These are phyloP conservation scores for Athalia rosae DNA, from an alignment of 2,888 invertebrate species.

Conservation along the genomic window DNA sequence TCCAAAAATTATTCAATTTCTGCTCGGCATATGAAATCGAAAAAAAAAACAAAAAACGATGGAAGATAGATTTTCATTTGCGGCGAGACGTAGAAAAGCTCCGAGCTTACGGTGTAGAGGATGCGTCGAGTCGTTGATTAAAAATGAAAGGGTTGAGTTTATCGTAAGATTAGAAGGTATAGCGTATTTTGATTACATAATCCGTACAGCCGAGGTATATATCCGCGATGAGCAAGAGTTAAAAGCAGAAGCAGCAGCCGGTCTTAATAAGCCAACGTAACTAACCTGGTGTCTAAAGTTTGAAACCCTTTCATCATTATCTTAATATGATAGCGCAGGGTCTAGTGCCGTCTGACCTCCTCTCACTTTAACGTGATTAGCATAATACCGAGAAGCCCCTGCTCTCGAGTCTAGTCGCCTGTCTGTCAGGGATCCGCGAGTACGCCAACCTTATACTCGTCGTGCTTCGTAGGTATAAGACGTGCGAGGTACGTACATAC, in stretches of 20 bases:
- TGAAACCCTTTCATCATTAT: slow-evolving; percentile 64
- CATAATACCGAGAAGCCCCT: slow-evolving; percentile 70
- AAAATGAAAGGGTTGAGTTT: background rate
- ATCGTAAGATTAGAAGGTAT: too few relatives aligned
- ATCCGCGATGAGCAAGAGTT: background rate
- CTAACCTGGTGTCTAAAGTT: slow-evolving; percentile 42
- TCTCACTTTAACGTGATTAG: slow-evolving; percentile 69
- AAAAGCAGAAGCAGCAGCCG: slow-evolving; percentile 1
- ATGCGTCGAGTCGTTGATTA: background rate
- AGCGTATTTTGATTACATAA: too few relatives aligned
- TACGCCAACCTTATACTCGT: slow-evolving; percentile 6
- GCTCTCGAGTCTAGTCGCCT: slow-evolving; percentile 60
- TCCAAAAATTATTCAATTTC: too few relatives aligned
- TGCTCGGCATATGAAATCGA: too few relatives aligned
- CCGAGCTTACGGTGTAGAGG: background rate
- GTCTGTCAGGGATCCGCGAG: slow-evolving; percentile 30
- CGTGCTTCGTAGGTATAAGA: background rate
- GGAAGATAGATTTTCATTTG: too few relatives aligned
- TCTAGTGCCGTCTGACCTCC: slow-evolving; percentile 66
- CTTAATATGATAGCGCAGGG: slow-evolving; percentile 67
- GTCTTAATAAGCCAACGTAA: slow-evolving; percentile 36
- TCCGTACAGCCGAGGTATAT: background rate
- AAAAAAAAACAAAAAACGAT: too few relatives aligned
- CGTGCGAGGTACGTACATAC: too few relatives aligned
- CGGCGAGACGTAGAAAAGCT: background rate